Conservation (phyloP, 2,113 vertebrate species). For the Heterotis niloticus region DNA sequence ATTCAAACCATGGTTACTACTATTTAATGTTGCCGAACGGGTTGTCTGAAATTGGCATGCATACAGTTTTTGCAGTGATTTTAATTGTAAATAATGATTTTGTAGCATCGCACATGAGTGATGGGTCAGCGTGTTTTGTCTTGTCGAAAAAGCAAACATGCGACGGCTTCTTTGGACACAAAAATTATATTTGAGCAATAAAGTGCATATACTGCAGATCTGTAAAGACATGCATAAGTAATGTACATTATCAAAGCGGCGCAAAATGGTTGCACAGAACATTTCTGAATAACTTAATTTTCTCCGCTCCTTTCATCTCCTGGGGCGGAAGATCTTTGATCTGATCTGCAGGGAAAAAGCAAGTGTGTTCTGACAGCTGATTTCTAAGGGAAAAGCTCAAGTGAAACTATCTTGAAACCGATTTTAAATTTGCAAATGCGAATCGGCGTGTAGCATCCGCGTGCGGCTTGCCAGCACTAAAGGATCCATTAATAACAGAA, state of each 20-base stretch:
- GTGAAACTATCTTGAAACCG: conserved; percentile 2
- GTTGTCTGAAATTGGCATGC: background rate
- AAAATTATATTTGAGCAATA: conserved; percentile 13
- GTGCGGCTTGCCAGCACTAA: too few relatives aligned
- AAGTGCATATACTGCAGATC: conserved; percentile 18
- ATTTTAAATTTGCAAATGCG: background rate
- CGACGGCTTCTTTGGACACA: background rate
- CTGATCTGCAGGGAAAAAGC: conserved; percentile 5
- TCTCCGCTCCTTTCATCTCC: conserved; percentile 21
- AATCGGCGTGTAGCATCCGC: too few relatives aligned
- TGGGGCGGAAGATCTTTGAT: conserved; percentile 11
- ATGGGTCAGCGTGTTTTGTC: background rate
- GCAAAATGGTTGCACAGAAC: conserved; percentile 13
- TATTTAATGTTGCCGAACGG: background rate
- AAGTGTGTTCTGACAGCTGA: background rate
- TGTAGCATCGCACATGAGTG: background rate
- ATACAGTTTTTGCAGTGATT: background rate
- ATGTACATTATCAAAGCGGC: conserved; percentile 21
- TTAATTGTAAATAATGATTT: background rate
- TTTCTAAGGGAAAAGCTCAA: conserved; percentile 28
- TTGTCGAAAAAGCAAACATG: conserved; percentile 14
- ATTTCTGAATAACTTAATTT: conserved; percentile 31
- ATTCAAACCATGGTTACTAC: background rate
- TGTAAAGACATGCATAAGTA: conserved; percentile 22
- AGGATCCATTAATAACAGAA: too few relatives aligned